Percentiles rank a stretch among this genome's conserved stretches.
Evolutionary conservation across 2,113 vertebrate genomes (phyloP).

Genomic region (Festucalex cinctus): DNA sequence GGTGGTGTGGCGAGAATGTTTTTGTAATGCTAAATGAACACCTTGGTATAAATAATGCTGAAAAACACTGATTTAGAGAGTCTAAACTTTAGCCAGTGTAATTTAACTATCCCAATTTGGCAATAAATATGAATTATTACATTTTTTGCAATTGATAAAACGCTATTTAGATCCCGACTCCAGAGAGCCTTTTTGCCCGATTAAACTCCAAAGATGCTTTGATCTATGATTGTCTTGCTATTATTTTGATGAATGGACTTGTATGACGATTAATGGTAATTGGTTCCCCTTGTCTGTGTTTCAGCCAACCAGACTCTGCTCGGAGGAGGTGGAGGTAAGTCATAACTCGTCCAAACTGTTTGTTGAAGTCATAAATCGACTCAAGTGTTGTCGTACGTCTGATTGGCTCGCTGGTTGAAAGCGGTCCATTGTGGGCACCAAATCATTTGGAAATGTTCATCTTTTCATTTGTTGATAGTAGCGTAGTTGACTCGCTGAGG

Average conservation of each 20-base stretch:
- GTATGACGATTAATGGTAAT: conserved; percentile 5
- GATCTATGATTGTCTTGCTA: not conserved
- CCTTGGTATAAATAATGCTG: too few species aligned
- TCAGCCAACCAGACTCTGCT: conserved; percentile 85
- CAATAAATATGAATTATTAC: not conserved
- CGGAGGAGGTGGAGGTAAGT: conserved; percentile 85
- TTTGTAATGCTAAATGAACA: too few species aligned
- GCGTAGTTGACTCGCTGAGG: not conserved
- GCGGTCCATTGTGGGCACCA: conserved; percentile 17
- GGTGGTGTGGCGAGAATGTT: too few species aligned
- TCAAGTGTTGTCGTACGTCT: not conserved
- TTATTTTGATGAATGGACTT: not conserved
- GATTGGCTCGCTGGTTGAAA: conserved; percentile 31
- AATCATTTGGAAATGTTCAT: conserved; percentile 25
- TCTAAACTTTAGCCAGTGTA: not conserved
- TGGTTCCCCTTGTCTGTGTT: conserved; percentile 50
- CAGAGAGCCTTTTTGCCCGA: not conserved
- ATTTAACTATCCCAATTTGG: not conserved
- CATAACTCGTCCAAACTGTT: conserved; percentile 21
- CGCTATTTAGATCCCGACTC: not conserved
- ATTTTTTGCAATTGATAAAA: not conserved
- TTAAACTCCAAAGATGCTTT: not conserved
- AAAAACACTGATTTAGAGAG: too few species aligned
- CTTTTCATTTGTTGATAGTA: conserved; percentile 30
- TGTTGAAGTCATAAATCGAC: conserved; percentile 18